Percentiles rank a stretch among this genome's conserved stretches.
phyloP scores from a whole-genome alignment of 2,797 vertebrate species.

The Rhynchotus rufescens region DNA sequence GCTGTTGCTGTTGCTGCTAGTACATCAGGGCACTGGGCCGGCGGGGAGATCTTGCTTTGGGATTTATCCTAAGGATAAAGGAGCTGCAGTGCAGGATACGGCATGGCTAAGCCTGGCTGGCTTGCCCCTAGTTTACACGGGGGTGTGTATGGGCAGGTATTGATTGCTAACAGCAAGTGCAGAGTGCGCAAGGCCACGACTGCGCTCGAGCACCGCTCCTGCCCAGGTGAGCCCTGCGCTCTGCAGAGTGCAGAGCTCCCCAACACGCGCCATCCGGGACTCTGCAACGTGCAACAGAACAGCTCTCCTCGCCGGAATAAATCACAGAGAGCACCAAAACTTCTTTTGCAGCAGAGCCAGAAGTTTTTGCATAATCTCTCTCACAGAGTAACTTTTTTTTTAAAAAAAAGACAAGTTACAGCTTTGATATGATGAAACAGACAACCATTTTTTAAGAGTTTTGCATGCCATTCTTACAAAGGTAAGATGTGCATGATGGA shows the following conservation, averaged over 20 bases:
- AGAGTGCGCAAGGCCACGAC: neutral
- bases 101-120: neutral
- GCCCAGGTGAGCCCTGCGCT: neutral
- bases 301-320: slow-evolving; percentile 39
- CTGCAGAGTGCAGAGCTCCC: slow-evolving; percentile 15
- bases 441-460: neutral
- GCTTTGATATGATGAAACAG: neutral
- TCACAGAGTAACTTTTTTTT: neutral
- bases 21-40: neutral
- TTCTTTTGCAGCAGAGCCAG: neutral
- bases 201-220: neutral
- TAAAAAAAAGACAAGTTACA: neutral
- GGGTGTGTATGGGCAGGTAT: neutral
- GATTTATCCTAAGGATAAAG: neutral
- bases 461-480: neutral
- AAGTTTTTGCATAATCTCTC: neutral
- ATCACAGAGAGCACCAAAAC: neutral
- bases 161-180: neutral
- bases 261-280: slow-evolving; percentile 20
- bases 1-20: neutral
- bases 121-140: slow-evolving; percentile 4
- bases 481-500: neutral
- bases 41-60: neutral
- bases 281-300: slow-evolving; percentile 26
- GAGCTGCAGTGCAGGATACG: neutral